Conservation (phyloP, 2,888 invertebrate genomes). For the Tiliacea aurago region DNA sequence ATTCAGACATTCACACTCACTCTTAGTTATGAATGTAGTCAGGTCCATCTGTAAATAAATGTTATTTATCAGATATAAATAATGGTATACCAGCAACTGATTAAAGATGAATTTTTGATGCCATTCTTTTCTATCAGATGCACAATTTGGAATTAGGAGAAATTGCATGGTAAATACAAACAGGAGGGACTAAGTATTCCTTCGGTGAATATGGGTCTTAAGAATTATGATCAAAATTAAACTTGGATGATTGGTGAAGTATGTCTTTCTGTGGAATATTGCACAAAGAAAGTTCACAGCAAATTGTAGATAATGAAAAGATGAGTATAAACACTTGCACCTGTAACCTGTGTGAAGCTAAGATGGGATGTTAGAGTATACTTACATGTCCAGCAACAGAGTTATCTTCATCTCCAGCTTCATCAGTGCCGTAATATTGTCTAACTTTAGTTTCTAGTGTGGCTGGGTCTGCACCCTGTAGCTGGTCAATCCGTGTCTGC, state of each 20-base stretch:
- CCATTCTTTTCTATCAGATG: no score
- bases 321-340: background rate
- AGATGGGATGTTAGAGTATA: slow-evolving; percentile 41
- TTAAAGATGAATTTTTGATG: background rate
- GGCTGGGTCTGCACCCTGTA: slow-evolving; percentile 96
- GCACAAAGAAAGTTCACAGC: background rate
- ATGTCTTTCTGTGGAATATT: background rate
- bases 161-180: background rate
- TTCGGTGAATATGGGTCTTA: background rate
- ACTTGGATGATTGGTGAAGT: background rate
- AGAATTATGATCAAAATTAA: background rate
- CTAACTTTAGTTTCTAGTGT: slow-evolving; percentile 97
- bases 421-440: slow-evolving; percentile 94
- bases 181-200: background rate
- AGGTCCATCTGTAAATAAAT: slow-evolving; percentile 95
- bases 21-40: slow-evolving; percentile 95
- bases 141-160: background rate
- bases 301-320: background rate
- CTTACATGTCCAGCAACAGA: slow-evolving; percentile 96
- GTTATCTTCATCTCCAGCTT: slow-evolving; percentile 91
- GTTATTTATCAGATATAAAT: background rate
- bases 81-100: background rate
- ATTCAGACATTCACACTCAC: slow-evolving; percentile 98
- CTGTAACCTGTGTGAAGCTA: background rate
- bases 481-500: slow-evolving; percentile 94